A percentile compares a stretch with the other conserved stretches of the same genome.
Conservation (phyloP, 2,113 vertebrate species). For the Halichoerus grypus region DNA sequence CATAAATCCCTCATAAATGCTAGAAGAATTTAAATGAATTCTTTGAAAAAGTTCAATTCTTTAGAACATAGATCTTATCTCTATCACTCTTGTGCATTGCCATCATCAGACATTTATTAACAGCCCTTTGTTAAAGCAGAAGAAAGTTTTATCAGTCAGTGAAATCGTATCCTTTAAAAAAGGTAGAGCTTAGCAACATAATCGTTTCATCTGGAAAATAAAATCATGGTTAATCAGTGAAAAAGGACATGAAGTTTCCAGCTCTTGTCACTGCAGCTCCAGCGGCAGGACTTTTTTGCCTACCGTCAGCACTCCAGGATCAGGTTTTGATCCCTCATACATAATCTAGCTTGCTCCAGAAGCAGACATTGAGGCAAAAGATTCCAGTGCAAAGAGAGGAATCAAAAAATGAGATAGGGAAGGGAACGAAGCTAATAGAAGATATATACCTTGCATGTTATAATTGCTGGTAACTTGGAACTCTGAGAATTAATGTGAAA, state of each 20-base stretch:
- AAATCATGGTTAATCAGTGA: not conserved
- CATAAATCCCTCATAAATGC: not conserved
- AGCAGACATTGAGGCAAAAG: not conserved
- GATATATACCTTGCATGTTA: not conserved
- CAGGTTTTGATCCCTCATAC: not conserved
- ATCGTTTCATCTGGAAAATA: slow-evolving; percentile 6
- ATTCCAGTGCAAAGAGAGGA: not conserved
- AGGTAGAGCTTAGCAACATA: not conserved
- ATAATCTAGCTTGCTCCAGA: not conserved
- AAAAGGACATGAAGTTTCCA: not conserved
- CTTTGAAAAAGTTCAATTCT: slow-evolving; percentile 32
- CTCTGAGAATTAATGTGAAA: not conserved
- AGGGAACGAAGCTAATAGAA: not conserved
- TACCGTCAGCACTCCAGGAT: not conserved
- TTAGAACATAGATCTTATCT: not conserved
- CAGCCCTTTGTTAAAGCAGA: slow-evolving; percentile 1
- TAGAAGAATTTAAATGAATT: slow-evolving; percentile 40
- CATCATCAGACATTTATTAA: not conserved
- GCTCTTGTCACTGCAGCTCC: not conserved
- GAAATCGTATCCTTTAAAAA: not conserved
- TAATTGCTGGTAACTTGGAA: not conserved
- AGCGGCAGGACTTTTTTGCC: not conserved
- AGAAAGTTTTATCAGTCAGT: not conserved
- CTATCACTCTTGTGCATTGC: not conserved
- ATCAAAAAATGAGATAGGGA: not conserved